phyloP scores from a whole-genome alignment of 2,113 vertebrate genomes.

The Microtus richardsoni region DNA sequence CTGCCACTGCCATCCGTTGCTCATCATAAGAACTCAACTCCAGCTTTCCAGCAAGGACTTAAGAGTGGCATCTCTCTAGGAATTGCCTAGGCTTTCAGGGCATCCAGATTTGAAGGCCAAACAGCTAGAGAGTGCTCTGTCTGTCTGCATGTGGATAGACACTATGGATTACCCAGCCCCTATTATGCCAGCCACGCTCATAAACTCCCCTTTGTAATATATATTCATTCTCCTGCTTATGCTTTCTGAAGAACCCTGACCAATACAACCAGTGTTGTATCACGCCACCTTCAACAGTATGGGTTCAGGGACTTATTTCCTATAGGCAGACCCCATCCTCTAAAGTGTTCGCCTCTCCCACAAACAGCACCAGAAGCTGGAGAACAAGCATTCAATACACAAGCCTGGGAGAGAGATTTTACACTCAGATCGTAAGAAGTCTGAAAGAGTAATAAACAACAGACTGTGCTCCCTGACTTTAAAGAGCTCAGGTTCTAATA shows the following conservation, averaged over 20 bases:
- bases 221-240: too few species aligned
- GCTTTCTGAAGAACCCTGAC: background rate
- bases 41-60: background rate
- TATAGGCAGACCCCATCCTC: background rate
- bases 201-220: background rate
- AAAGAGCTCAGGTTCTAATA: slow-evolving; percentile 31
- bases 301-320: background rate
- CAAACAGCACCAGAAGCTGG: background rate
- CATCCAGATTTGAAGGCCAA: background rate
- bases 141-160: background rate
- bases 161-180: background rate
- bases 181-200: too few species aligned
- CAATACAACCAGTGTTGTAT: too few species aligned
- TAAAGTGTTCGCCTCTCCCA: background rate
- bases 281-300: background rate
- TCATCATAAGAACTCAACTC: background rate
- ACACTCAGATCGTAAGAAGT: background rate
- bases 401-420: background rate
- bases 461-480: background rate
- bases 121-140: too few species aligned
- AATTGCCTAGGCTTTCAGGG: background rate
- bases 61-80: background rate
- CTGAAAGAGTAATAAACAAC: background rate
- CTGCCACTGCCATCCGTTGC: background rate
- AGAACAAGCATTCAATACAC: background rate